Percentiles rank a stretch among this genome's conserved stretches.
Evolutionary conservation across 1,140 invertebrate species (phyloP).

Genomic region (Lordiphosa clarofinis): DNA sequence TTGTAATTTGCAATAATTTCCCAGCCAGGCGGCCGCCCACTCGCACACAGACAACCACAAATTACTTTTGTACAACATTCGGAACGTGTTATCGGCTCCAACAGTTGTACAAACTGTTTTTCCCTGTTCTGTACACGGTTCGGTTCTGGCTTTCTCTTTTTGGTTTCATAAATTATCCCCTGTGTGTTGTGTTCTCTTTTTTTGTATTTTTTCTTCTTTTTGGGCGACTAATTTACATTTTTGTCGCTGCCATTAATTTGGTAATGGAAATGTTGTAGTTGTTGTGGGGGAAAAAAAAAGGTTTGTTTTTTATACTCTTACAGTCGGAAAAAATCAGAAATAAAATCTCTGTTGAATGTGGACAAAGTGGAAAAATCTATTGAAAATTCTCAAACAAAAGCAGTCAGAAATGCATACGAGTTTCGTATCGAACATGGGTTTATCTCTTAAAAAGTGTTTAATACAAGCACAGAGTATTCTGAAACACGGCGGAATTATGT

Average conservation of each 20-base stretch:
- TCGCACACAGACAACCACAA: conserved; percentile 35
- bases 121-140: neutral
- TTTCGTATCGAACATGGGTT: too few species aligned
- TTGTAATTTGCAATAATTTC: conserved; percentile 70
- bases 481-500: too few species aligned
- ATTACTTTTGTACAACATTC: conserved; percentile 69
- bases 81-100: conserved; percentile 66
- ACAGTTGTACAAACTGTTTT: conserved; percentile 63
- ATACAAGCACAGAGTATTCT: too few species aligned
- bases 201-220: conserved; percentile 26
- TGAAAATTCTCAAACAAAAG: too few species aligned
- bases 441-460: too few species aligned
- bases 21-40: conserved; percentile 41
- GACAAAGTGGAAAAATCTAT: too few species aligned
- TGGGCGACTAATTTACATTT: conserved; percentile 73
- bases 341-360: too few species aligned
- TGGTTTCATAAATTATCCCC: neutral
- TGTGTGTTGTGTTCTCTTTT: conserved; percentile 5
- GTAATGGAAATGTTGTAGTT: conserved; percentile 46
- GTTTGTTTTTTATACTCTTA: neutral
- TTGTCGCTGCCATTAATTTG: conserved; percentile 72
- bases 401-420: too few species aligned
- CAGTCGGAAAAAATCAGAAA: too few species aligned
- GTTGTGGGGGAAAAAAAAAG: neutral
- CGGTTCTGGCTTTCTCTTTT: neutral